phyloP scores from a whole-genome alignment of 2,797 vertebrate species.

The Nyctibius grandis region DNA sequence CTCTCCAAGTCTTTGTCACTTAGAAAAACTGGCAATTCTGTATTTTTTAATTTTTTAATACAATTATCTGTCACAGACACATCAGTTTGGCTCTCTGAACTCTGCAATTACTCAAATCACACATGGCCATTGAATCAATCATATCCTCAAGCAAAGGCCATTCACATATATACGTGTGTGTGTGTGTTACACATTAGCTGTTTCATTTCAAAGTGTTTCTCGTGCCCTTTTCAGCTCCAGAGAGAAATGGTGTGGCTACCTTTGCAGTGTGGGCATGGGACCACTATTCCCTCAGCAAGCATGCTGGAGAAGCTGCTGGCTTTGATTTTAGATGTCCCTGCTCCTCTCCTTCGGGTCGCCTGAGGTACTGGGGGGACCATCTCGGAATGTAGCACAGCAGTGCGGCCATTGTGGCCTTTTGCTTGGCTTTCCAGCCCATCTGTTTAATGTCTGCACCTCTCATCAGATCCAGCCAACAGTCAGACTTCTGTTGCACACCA shows the following conservation, averaged over 20 bases:
- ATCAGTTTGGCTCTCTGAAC: not conserved
- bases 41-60: not conserved
- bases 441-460: not conserved
- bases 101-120: not conserved
- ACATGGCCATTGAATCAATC: not conserved
- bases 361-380: not conserved
- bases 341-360: not conserved
- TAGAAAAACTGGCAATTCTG: not conserved
- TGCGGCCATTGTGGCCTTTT: not conserved
- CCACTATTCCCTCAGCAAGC: accelerated
- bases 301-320: not conserved
- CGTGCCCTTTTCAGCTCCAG: not conserved
- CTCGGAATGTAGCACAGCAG: not conserved
- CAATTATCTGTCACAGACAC: not conserved
- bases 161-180: no score
- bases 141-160: not conserved
- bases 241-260: not conserved
- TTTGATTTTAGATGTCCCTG: not conserved
- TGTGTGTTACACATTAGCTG: not conserved
- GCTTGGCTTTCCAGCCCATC: not conserved
- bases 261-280: not conserved
- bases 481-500: not conserved
- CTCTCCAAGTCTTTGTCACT: not conserved
- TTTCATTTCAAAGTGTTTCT: not conserved
- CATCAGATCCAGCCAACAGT: not conserved